phyloP scores from a whole-genome alignment of 2,888 invertebrate species.

The Incurvaria masculella region DNA sequence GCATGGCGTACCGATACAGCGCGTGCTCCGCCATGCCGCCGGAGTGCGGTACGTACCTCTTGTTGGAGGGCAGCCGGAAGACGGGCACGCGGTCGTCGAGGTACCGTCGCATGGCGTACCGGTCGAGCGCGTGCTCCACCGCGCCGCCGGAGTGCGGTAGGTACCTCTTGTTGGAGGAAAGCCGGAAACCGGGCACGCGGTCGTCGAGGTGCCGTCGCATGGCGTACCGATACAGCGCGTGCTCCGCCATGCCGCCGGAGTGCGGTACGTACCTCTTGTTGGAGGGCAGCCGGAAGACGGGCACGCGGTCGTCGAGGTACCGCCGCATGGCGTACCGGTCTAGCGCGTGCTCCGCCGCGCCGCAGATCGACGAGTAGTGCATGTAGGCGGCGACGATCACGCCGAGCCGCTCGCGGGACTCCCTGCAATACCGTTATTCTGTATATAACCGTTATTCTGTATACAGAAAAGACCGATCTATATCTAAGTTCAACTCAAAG shows the following conservation, averaged over 20 bases:
- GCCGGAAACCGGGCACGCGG: too few species aligned
- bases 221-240: too few species aligned
- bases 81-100: constrained; percentile 62
- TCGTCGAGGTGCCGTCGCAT: too few species aligned
- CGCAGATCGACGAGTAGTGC: constrained; percentile 93
- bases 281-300: constrained; percentile 43
- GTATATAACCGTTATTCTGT: too few species aligned
- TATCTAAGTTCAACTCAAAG: too few species aligned
- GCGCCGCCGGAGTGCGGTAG: too few species aligned
- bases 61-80: constrained; percentile 46
- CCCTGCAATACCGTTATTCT: constrained; percentile 64
- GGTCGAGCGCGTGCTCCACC: constrained; percentile 79
- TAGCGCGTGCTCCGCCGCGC: constrained; percentile 76
- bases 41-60: constrained; percentile 41
- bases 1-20: too few species aligned
- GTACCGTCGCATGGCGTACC: constrained; percentile 90
- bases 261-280: constrained; percentile 45
- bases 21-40: too few species aligned
- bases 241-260: too few species aligned
- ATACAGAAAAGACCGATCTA: too few species aligned
- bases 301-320: constrained; percentile 69
- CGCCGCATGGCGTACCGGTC: constrained; percentile 92
- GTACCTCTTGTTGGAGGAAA: too few species aligned
- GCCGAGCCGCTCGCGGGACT: constrained; percentile 80
- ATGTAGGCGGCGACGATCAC: constrained; percentile 89